Conservation (phyloP, 2,888 invertebrate genomes). For the Entomobrya proxima region DNA sequence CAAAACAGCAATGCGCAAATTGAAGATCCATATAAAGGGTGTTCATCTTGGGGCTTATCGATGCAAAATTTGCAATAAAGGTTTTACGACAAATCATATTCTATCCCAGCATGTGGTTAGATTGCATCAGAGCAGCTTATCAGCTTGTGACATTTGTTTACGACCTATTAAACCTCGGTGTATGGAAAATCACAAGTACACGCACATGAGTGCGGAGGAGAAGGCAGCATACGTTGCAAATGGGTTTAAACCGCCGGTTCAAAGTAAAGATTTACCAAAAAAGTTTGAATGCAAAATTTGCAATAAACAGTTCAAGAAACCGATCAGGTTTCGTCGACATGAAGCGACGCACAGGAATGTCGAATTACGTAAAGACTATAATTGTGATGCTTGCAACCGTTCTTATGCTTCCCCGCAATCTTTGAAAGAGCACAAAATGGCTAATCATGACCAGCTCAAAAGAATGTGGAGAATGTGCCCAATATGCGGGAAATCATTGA, state of each 20-base stretch:
- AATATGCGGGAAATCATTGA: constrained; percentile 2
- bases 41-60: constrained; percentile 38
- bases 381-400: constrained; percentile 1
- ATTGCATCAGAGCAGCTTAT: neutral
- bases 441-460: neutral
- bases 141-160: constrained; percentile 23
- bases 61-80: constrained; percentile 14
- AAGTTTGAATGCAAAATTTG: constrained; percentile 9
- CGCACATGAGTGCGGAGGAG: constrained; percentile 50
- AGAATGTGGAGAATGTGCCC: constrained; percentile 3
- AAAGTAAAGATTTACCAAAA: neutral
- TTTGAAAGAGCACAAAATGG: neutral
- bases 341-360: constrained; percentile 18
- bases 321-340: neutral
- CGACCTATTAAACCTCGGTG: constrained; percentile 5
- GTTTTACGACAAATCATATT: constrained; percentile 45
- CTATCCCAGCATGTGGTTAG: constrained; percentile 19
- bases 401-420: neutral
- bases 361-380: neutral
- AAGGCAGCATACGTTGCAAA: neutral
- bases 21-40: constrained; percentile 55
- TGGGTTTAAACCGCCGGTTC: constrained; percentile 29
- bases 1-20: constrained; percentile 5
- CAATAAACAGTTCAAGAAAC: constrained; percentile 15
- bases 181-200: constrained; percentile 25